phyloP scores from a whole-genome alignment of 2,888 invertebrate species.

The Nomada goodeniana region DNA sequence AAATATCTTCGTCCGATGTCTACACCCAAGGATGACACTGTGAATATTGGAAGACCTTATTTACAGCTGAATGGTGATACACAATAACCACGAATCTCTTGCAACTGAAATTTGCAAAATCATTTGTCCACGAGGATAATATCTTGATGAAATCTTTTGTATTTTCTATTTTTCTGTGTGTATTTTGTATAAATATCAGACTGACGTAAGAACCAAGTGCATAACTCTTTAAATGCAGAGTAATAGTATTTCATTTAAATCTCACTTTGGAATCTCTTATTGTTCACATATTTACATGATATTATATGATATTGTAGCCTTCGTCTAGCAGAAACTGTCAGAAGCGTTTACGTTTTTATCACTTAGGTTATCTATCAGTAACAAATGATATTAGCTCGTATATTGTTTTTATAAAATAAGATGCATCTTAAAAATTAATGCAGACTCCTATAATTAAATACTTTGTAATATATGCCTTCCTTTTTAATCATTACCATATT shows the following conservation, averaged over 20 bases:
- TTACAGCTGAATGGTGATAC: slow-evolving; percentile 36
- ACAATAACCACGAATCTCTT: slow-evolving; percentile 18
- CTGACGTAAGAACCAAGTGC: slow-evolving; percentile 29
- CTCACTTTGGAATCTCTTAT: background rate
- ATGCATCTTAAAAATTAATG: background rate
- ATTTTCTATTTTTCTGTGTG: slow-evolving; percentile 53
- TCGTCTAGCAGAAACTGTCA: background rate
- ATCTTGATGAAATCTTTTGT: slow-evolving; percentile 28
- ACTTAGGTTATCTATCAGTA: background rate
- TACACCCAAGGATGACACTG: slow-evolving; percentile 55
- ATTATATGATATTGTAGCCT: background rate
- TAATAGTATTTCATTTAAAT: slow-evolving; percentile 1
- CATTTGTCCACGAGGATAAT: slow-evolving; percentile 31
- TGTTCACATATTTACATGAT: background rate
- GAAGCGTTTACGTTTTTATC: background rate
- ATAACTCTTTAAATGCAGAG: slow-evolving; percentile 37
- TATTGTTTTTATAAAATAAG: background rate
- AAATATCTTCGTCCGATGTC: slow-evolving; percentile 40
- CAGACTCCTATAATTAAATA: background rate
- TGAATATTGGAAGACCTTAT: slow-evolving; percentile 21
- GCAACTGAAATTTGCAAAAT: slow-evolving; percentile 33
- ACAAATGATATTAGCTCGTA: background rate
- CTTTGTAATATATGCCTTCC: slow-evolving; percentile 10
- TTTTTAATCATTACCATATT: slow-evolving; percentile 11
- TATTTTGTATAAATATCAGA: slow-evolving; percentile 48